Percentiles rank a stretch among this genome's conserved stretches.
phyloP scores from a whole-genome alignment of 2,888 invertebrate genomes.

The Cephus runcator region DNA sequence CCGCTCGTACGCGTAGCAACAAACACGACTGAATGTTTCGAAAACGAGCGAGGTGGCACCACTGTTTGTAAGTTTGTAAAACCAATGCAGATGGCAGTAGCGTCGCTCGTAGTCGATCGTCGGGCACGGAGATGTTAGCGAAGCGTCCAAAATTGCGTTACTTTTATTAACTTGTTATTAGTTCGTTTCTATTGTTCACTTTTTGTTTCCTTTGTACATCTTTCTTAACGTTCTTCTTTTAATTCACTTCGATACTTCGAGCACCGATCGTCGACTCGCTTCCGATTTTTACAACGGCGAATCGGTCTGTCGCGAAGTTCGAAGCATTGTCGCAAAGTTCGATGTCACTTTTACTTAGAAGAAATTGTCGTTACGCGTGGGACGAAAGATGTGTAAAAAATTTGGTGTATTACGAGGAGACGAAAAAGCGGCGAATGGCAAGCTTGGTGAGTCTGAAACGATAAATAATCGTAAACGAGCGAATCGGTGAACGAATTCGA shows the following conservation, averaged over 20 bases:
- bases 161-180: conserved; percentile 13
- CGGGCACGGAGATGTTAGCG: conserved; percentile 3
- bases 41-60: conserved; percentile 13
- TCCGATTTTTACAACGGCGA: neutral
- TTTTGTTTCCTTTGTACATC: conserved; percentile 19
- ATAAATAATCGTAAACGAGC: conserved; percentile 15
- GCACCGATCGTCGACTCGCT: conserved; percentile 30
- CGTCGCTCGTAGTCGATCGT: neutral
- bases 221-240: conserved; percentile 37
- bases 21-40: conserved; percentile 53
- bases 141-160: conserved; percentile 23
- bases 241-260: conserved; percentile 26
- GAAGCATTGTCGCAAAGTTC: neutral
- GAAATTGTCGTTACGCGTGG: neutral
- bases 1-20: conserved; percentile 22
- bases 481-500: conserved; percentile 53
- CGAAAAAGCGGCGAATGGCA: neutral
- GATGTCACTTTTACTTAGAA: neutral
- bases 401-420: neutral
- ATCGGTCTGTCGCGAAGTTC: neutral
- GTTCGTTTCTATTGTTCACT: neutral
- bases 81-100: neutral
- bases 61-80: neutral
- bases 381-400: neutral
- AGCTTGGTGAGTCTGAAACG: neutral